Conservation (phyloP, 2,888 invertebrate genomes). For the Lasiommata megera region DNA sequence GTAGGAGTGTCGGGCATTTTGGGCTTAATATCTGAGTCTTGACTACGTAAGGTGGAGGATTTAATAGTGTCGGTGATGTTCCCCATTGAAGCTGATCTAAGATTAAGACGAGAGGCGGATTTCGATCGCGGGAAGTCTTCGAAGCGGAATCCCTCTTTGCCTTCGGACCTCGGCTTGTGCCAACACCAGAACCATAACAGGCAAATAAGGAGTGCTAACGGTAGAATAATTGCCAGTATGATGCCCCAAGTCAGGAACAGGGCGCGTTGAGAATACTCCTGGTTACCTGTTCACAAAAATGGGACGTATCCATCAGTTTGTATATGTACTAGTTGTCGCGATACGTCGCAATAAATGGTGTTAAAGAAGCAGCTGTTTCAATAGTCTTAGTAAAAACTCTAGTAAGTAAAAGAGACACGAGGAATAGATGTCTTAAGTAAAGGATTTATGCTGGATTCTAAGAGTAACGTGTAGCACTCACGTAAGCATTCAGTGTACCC, state of each 20-base stretch:
- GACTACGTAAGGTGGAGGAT: slow-evolving; percentile 64
- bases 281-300: slow-evolving; percentile 78
- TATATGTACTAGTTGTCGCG: too few species aligned
- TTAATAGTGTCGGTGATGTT: slow-evolving; percentile 76
- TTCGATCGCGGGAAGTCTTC: slow-evolving; percentile 80
- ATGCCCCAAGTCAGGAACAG: slow-evolving; percentile 88
- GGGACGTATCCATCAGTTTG: not conserved
- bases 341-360: too few species aligned
- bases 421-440: too few species aligned
- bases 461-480: slow-evolving; percentile 83
- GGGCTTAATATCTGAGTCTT: slow-evolving; percentile 58
- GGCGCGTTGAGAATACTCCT: slow-evolving; percentile 86
- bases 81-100: slow-evolving; percentile 77
- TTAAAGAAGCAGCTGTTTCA: too few species aligned
- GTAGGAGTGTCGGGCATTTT: slow-evolving; percentile 64
- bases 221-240: slow-evolving; percentile 87
- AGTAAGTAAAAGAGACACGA: too few species aligned
- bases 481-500: slow-evolving; percentile 95
- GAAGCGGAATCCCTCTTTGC: slow-evolving; percentile 80
- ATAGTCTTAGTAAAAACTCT: too few species aligned
- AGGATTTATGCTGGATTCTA: too few species aligned
- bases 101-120: slow-evolving; percentile 81
- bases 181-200: slow-evolving; percentile 84
- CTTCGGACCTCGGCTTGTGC: slow-evolving; percentile 79
- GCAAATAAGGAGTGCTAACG: slow-evolving; percentile 83